Conservation (phyloP, 2,113 vertebrate species). For the Scolopax mira region DNA sequence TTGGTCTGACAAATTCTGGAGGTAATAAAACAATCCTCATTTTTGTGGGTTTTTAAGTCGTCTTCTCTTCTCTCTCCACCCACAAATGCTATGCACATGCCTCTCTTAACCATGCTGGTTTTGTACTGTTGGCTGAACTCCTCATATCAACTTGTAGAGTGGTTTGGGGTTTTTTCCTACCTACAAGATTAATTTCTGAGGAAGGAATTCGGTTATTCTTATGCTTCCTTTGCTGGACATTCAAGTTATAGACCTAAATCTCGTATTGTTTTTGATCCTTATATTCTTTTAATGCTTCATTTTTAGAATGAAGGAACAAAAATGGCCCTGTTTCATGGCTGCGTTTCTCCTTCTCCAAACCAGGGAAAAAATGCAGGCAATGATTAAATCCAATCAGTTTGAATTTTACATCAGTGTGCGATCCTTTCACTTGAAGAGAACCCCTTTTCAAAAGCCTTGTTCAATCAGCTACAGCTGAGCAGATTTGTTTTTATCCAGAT, state of each 20-base stretch:
- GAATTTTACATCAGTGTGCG: neutral
- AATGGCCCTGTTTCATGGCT: neutral
- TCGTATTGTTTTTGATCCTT: neutral
- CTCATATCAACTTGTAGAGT: neutral
- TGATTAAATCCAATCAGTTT: neutral
- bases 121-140: neutral
- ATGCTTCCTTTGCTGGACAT: neutral
- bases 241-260: neutral
- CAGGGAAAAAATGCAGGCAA: neutral
- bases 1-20: conserved; percentile 48
- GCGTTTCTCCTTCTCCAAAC: neutral
- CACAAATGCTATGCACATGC: conserved; percentile 6
- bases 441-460: neutral
- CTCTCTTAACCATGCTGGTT: neutral
- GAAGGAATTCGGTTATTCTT: neutral
- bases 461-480: neutral
- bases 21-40: conserved; percentile 39
- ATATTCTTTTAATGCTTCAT: neutral
- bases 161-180: neutral
- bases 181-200: neutral
- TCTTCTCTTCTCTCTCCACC: conserved; percentile 8
- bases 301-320: neutral
- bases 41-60: neutral
- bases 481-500: neutral
- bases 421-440: neutral